Evolutionary conservation across 2,888 invertebrate species (phyloP).

Genomic region (Amphimallon solstitiale): DNA sequence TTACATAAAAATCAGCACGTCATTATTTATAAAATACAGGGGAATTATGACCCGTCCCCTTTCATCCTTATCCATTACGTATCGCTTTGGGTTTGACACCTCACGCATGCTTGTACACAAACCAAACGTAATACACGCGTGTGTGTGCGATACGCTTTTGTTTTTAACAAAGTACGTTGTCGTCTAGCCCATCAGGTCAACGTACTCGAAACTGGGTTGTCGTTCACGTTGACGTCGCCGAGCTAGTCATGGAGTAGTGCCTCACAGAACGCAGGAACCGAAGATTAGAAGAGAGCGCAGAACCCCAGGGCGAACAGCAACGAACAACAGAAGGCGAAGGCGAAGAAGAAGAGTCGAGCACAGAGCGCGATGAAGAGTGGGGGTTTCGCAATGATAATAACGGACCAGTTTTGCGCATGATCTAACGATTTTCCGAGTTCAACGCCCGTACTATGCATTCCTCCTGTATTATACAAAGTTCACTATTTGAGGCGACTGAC

Average conservation of each 20-base stretch:
- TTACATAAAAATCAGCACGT: too few species aligned
- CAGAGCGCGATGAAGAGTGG: constrained; percentile 43
- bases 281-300: too few species aligned
- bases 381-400: constrained; percentile 51
- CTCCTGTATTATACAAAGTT: constrained; percentile 50
- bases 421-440: constrained; percentile 48
- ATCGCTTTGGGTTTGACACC: not conserved
- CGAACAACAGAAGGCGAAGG: not conserved
- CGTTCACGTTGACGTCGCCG: constrained; percentile 45
- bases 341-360: constrained; percentile 14
- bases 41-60: too few species aligned
- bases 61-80: too few species aligned
- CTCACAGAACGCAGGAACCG: too few species aligned
- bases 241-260: too few species aligned
- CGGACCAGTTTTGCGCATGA: constrained; percentile 51
- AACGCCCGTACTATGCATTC: constrained; percentile 52
- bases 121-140: not conserved
- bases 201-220: constrained; percentile 53
- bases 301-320: not conserved
- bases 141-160: constrained; percentile 20
- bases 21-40: too few species aligned
- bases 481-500: constrained; percentile 51
- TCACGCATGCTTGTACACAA: not conserved
- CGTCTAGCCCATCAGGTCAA: constrained; percentile 51
- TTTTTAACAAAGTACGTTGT: constrained; percentile 42